Percentiles rank a stretch among this genome's conserved stretches.
Conservation (phyloP, 2,797 vertebrate species). For the Cottoperca gobio region DNA sequence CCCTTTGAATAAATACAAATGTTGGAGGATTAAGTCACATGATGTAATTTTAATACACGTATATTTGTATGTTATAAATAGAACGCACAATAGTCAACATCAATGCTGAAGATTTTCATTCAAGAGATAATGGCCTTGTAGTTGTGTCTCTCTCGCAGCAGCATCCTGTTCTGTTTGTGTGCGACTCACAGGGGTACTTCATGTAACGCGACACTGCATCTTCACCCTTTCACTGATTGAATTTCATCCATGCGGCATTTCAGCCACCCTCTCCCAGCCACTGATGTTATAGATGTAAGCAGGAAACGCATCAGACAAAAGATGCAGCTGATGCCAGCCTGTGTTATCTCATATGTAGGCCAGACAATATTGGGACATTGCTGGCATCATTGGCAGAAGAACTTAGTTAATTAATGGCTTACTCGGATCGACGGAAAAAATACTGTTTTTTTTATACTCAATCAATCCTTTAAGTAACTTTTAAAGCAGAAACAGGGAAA, state of each 20-base stretch:
- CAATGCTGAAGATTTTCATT: not conserved
- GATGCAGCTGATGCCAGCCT: slow-evolving; percentile 28
- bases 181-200: slow-evolving; percentile 35
- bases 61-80: not conserved
- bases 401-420: not conserved
- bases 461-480: too few relatives aligned
- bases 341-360: not conserved
- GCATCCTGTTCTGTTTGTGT: slow-evolving; percentile 51
- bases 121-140: not conserved
- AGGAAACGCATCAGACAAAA: slow-evolving; percentile 46
- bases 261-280: slow-evolving; percentile 9
- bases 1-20: not conserved
- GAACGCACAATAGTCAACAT: not conserved
- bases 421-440: too few relatives aligned
- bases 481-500: not conserved
- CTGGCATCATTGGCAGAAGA: not conserved
- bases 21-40: not conserved
- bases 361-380: not conserved
- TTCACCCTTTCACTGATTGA: slow-evolving; percentile 52
- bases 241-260: slow-evolving; percentile 58
- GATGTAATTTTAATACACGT: not conserved
- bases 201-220: slow-evolving; percentile 60
- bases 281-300: slow-evolving; percentile 23
- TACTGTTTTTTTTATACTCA: too few relatives aligned
- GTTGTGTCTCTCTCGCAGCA: not conserved